Conservation (phyloP, 30 jellyfish, hydroid and myxozoan species). For the Aurelia sp. region DNA sequence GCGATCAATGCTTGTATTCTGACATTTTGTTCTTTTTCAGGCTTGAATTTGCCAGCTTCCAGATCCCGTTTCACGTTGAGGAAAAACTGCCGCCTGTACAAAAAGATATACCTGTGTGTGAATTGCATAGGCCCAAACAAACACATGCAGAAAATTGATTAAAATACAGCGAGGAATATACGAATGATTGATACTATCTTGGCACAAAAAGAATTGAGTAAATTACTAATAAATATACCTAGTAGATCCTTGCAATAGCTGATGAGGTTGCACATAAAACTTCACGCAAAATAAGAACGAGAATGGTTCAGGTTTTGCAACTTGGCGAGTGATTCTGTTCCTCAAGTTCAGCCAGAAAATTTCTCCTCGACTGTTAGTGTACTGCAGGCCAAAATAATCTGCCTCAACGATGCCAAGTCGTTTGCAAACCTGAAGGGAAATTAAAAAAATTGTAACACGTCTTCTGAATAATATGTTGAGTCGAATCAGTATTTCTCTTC, state of each 20-base stretch:
- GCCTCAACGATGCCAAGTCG: conserved; percentile 95
- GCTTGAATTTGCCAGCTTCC: conserved; percentile 72
- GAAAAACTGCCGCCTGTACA: conserved; percentile 91
- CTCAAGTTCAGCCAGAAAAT: conserved; percentile 97
- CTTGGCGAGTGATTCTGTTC: conserved; percentile 89
- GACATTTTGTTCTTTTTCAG: conserved; percentile 46
- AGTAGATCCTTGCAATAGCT: conserved; percentile 90
- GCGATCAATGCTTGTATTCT: conserved; percentile 85
- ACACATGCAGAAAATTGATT: no score
- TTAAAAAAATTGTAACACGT: no score
- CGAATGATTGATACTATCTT: no score
- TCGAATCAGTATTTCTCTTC: no score
- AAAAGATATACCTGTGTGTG: not conserved
- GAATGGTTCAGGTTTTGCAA: conserved; percentile 87
- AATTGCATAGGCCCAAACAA: no score
- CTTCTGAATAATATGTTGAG: no score
- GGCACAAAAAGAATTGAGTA: no score
- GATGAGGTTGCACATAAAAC: conserved; percentile 95
- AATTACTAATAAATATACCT: conserved; percentile 51
- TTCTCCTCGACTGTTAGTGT: conserved; percentile 85
- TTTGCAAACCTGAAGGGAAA: conserved; percentile 77
- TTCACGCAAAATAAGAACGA: conserved; percentile 91
- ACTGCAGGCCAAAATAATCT: conserved; percentile 97
- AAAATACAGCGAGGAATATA: no score
- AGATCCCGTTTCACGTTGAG: conserved; percentile 86